Evolutionary conservation across 2,797 vertebrate genomes (phyloP).

Genomic region (Schizopygopsis pylzovi): DNA sequence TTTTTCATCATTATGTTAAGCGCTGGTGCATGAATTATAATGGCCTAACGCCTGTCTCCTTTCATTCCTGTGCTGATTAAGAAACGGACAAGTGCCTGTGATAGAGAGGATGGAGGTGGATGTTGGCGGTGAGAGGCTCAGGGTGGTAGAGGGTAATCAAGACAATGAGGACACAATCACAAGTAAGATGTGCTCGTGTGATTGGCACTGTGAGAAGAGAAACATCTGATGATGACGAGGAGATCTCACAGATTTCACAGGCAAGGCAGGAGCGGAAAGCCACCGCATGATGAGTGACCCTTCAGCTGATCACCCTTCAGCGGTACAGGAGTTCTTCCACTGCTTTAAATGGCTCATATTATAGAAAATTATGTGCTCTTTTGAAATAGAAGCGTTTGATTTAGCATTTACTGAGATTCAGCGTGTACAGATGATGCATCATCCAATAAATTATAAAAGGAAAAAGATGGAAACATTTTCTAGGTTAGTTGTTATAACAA

Average conservation of each 20-base stretch:
- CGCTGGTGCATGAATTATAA: slow-evolving; percentile 67
- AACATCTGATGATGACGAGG: slow-evolving; percentile 2
- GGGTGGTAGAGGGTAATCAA: slow-evolving; percentile 47
- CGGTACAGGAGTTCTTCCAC: not conserved
- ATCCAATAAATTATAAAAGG: not conserved
- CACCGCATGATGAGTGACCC: not conserved
- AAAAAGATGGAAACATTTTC: not conserved
- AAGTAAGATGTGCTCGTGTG: slow-evolving; percentile 23
- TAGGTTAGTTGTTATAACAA: not conserved
- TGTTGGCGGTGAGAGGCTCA: slow-evolving; percentile 25
- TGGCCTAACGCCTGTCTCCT: slow-evolving; percentile 57
- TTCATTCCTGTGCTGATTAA: slow-evolving; percentile 59
- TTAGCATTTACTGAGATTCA: not conserved
- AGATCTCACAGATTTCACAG: not conserved
- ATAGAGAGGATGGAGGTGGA: slow-evolving; percentile 47
- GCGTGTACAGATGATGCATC: not conserved
- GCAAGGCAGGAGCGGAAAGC: not conserved
- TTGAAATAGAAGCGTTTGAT: not conserved
- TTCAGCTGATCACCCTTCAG: not conserved
- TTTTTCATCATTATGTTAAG: slow-evolving; percentile 74
- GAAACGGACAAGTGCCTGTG: slow-evolving; percentile 53
- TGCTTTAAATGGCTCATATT: not conserved
- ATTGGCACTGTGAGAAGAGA: slow-evolving; percentile 7
- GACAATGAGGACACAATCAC: slow-evolving; percentile 47
- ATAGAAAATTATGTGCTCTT: not conserved